Base-by-base conservation (phyloP, 1,140 invertebrate species). In the Proales similis region DNA sequence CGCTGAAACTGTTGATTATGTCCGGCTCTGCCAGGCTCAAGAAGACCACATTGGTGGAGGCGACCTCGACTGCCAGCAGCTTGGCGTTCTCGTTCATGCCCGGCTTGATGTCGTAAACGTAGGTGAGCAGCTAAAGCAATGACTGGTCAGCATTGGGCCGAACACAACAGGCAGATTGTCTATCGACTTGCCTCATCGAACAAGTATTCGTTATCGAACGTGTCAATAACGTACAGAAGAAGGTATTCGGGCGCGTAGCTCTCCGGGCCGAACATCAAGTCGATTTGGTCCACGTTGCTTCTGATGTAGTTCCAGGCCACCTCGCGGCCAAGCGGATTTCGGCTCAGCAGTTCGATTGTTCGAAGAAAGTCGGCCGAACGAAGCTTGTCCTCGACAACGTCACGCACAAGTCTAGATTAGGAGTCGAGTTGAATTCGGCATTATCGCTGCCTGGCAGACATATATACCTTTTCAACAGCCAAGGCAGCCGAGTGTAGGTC, bases 161-260 rank as follows among this genome's bases (percentile, higher is more conserved):
- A n/a, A n/a, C n/a, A n/a, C n/a, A n/a, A n/a, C n/a, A n/a, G n/a
- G n/a, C n/a, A n/a, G n/a, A n/a, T n/a, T n/a, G n/a, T n/a, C n/a
- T 12, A 11, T 51, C 12, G 38, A 30, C 14, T 36, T 22, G 42
- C 33, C 45, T 57, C 51, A 42, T 29, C 29, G 26, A 20, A 57
- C 36, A 57, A 30, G 32, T 42, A 57, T n/a, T 57, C 51, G 30
- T 57, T 42, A 26, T 42, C 45, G 45, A 57, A 57, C 30, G 33
- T 42, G 9, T 36, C 39, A 17, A 29, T 4, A 12, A 57, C 45
- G n/a, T 57, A 19, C 3, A 57, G 5, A 26, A 57, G 32, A 26
- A 42, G 29, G 11, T 57, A 42, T 11, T 42, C 51, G 30, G 45
- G 39, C 17, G 29, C 45, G 20, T 29, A 19, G 45, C 45, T 57